Evolutionary conservation across 2,888 invertebrate species (phyloP).

Genomic region (Pherbina coryleti): DNA sequence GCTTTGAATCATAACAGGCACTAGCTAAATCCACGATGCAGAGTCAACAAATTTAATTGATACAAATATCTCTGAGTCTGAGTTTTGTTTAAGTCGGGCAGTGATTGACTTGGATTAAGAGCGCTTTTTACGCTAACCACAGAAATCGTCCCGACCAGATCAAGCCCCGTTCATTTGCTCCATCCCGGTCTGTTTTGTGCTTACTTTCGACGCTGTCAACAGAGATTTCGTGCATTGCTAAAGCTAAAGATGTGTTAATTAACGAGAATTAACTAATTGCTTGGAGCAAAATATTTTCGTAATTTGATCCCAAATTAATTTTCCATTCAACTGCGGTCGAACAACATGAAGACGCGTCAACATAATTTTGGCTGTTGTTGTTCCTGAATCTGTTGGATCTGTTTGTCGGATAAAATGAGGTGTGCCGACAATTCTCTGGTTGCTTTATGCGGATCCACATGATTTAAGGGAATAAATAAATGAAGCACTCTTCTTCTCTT

Average conservation of each 20-base stretch:
- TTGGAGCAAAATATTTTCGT: conserved; percentile 69
- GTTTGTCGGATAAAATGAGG: conserved; percentile 9
- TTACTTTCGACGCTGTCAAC: conserved; percentile 59
- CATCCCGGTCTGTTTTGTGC: neutral
- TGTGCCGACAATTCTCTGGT: conserved; percentile 25
- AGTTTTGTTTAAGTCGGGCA: neutral
- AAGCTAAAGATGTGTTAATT: conserved; percentile 66
- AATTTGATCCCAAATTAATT: conserved; percentile 68
- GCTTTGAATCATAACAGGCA: no score
- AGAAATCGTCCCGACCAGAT: conserved; percentile 34
- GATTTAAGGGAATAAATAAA: neutral
- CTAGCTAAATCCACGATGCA: no score
- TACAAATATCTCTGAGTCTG: neutral
- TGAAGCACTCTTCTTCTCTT: conserved; percentile 33
- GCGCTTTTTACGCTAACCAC: neutral
- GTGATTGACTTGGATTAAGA: neutral
- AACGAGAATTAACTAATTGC: conserved; percentile 69
- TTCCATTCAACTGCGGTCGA: conserved; percentile 56
- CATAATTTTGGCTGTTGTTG: conserved; percentile 28
- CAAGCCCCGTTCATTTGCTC: conserved; percentile 32
- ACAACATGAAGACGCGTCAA: conserved; percentile 24
- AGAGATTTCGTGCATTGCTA: conserved; percentile 62
- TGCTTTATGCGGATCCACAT: neutral
- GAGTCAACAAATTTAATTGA: no score
- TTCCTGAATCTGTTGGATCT: conserved; percentile 35